Conservation (phyloP, 2,888 invertebrate genomes). For the Pinctada fucata region DNA sequence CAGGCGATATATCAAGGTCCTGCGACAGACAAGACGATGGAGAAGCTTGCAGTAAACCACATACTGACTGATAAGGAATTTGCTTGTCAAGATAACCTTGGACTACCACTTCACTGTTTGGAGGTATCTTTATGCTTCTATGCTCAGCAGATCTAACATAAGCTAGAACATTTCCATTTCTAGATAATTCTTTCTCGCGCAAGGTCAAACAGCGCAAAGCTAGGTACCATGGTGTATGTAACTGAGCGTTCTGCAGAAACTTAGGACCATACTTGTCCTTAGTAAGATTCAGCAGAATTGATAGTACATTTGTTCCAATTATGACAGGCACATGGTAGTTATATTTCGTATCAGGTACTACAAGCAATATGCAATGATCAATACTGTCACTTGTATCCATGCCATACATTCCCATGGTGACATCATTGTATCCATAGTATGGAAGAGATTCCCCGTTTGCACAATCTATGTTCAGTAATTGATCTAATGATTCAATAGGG, state of each 20-base stretch:
- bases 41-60: not conserved
- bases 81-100: not conserved
- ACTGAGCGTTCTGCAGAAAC: too few relatives aligned
- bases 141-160: not conserved
- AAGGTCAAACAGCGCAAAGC: not conserved
- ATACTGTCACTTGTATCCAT: not conserved
- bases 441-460: conserved; percentile 31
- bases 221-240: too few relatives aligned
- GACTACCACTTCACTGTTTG: not conserved
- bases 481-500: not conserved
- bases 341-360: too few relatives aligned
- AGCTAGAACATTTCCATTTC: not conserved
- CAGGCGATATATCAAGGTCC: not conserved
- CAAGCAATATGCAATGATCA: conserved; percentile 19
- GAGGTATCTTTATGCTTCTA: not conserved
- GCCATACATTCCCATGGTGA: not conserved
- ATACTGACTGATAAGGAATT: not conserved
- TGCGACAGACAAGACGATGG: not conserved
- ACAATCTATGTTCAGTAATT: conserved; percentile 30
- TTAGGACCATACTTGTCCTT: too few relatives aligned
- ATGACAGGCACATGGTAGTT: too few relatives aligned
- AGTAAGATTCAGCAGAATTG: too few relatives aligned
- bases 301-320: too few relatives aligned
- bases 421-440: conserved; percentile 26
- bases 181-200: not conserved